phyloP scores from a whole-genome alignment of 2,797 vertebrate genomes.

The Amblyopsis hoosieri region DNA sequence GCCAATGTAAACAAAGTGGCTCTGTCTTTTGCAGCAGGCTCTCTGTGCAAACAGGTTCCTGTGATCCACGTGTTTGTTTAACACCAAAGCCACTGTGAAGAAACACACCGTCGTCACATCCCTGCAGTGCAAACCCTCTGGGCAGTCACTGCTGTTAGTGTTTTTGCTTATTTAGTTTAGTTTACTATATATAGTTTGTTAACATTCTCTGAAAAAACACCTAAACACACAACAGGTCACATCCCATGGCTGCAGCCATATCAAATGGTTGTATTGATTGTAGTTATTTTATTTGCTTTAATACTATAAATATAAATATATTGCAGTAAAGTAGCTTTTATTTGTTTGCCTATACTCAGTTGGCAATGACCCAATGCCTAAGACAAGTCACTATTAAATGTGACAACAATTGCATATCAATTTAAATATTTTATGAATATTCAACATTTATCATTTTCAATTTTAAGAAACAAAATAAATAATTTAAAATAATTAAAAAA shows the following conservation, averaged over 20 bases:
- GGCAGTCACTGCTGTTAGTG: background rate
- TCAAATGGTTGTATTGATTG: too few species aligned
- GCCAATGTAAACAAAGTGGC: slow-evolving; percentile 75
- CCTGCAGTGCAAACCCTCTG: background rate
- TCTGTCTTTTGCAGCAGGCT: slow-evolving; percentile 81
- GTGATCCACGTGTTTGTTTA: slow-evolving; percentile 56
- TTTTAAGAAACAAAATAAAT: too few species aligned
- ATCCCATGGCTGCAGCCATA: too few species aligned
- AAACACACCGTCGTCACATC: slow-evolving; percentile 8
- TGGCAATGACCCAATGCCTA: too few species aligned
- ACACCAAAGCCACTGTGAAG: slow-evolving; percentile 62
- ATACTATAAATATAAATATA: too few species aligned
- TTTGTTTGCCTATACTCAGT: too few species aligned
- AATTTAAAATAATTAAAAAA: background rate
- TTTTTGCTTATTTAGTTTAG: background rate
- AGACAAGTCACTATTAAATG: too few species aligned
- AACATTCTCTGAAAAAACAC: too few species aligned
- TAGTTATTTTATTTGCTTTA: too few species aligned
- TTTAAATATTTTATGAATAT: background rate
- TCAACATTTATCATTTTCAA: background rate
- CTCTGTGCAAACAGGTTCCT: slow-evolving; percentile 76
- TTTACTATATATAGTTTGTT: background rate
- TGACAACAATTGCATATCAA: background rate
- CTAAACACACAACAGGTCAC: too few species aligned
- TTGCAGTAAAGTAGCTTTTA: too few species aligned